Conservation (phyloP, 2,113 vertebrate species). For the Lanius ludovicianus region DNA sequence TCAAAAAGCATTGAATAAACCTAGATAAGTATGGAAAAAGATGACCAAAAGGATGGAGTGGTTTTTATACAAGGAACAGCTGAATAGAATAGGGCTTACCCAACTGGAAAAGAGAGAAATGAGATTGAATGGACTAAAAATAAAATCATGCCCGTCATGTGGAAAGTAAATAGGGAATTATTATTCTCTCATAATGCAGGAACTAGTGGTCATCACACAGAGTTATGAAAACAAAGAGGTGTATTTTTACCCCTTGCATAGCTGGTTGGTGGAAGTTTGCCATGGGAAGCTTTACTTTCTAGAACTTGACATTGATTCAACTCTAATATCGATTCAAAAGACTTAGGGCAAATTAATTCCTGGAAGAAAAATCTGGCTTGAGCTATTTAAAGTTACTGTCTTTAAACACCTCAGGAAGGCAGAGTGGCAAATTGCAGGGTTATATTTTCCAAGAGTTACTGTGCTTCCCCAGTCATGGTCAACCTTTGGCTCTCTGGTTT, state of each 20-base stretch:
- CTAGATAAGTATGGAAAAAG: not conserved
- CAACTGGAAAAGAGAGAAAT: slow-evolving; percentile 27
- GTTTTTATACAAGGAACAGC: not conserved
- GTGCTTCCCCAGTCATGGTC: not conserved
- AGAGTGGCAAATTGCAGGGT: not conserved
- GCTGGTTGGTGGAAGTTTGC: slow-evolving; percentile 8
- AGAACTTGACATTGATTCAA: not conserved
- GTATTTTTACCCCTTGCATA: slow-evolving; percentile 31
- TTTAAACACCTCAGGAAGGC: not conserved
- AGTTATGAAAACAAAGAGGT: slow-evolving; percentile 42
- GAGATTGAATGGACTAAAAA: slow-evolving; percentile 33
- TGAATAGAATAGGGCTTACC: not conserved
- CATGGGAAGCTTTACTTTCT: not conserved
- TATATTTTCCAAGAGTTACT: not conserved
- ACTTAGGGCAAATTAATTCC: not conserved
- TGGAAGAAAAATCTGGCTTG: not conserved
- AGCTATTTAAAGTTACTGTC: not conserved
- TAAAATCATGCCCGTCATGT: slow-evolving; percentile 27
- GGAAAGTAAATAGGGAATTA: slow-evolving; percentile 34
- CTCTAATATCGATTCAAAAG: not conserved
- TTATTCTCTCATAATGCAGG: slow-evolving; percentile 14
- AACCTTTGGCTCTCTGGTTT: not conserved
- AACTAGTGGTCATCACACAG: slow-evolving; percentile 9
- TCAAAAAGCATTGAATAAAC: not conserved
- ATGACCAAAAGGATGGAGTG: not conserved